Conservation (phyloP, 2,797 vertebrate genomes). For the Danio albolineatus region DNA sequence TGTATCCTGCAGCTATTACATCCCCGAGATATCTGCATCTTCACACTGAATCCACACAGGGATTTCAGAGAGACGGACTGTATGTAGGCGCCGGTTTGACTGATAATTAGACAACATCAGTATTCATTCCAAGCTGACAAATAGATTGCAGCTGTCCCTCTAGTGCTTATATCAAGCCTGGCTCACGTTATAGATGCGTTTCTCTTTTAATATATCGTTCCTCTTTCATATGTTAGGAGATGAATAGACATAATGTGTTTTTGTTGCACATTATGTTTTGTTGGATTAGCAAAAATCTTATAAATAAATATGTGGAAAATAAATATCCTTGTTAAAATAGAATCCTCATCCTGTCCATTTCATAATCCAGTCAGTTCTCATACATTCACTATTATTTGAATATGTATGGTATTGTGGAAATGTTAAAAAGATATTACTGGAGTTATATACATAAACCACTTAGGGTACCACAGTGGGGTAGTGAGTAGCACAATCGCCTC, state of each 20-base stretch:
- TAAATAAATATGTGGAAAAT: too few species aligned
- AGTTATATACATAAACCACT: too few species aligned
- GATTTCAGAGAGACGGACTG: conserved; percentile 11
- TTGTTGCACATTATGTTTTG: neutral
- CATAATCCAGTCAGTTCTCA: neutral
- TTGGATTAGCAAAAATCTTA: neutral
- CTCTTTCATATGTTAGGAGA: neutral
- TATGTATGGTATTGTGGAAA: too few species aligned
- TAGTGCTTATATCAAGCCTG: neutral
- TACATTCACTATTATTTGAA: too few species aligned
- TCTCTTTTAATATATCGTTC: neutral
- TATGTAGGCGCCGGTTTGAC: conserved; percentile 30
- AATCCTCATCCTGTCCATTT: neutral
- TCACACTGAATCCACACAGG: conserved; percentile 13
- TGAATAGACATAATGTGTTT: neutral
- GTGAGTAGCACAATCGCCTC: too few species aligned
- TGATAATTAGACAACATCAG: conserved; percentile 37
- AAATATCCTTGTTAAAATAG: neutral
- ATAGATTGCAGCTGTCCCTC: conserved; percentile 37
- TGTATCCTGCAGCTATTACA: conserved; percentile 1
- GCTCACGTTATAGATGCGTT: neutral
- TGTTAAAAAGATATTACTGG: too few species aligned
- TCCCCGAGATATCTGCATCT: neutral
- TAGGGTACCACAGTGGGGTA: too few species aligned
- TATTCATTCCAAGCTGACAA: conserved; percentile 40